Base-by-base conservation (phyloP, 1,140 invertebrate genomes). In the Zeugodacus cucurbitae region DNA sequence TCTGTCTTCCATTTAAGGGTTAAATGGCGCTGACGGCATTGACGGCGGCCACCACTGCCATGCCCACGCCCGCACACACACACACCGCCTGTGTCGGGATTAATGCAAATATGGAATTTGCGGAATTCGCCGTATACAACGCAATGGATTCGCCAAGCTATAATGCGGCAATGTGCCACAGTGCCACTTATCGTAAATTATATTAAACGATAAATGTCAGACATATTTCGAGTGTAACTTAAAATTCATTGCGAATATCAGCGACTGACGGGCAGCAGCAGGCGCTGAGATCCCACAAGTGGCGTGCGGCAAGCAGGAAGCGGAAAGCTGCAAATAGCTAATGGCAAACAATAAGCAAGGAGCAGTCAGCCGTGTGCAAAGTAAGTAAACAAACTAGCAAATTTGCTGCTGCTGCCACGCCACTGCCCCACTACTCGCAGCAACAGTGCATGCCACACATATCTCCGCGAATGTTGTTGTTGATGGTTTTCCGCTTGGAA, bases 131-230 rank as follows among this genome's bases (percentile, higher is more conserved):
- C n/a, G 41, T n/a, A 44, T 41, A 78, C 74, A 48, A 41, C 74
- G 41, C 62, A 5, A 29, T 41, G 41, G 41, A 44, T 44, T 78
- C 41, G 32, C 74, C 41, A 48, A 26, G 41, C 74, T 3, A 26
- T n/a, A 37, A 82, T 26, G 22, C 41, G 22, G 6, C 74, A 82
- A 54, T 54, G 74, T 48, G n/a, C 32, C 74, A 44, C 41, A 44
- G n/a, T 82, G 74, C 41, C 74, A 82, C 74, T 82, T 82, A 82
- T 82, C 74, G 74, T 82, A 82, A 82, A 82, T 82, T 82, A 82
- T 82, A 82, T 82, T 82, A 82, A 82, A 82, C 74, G 74, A 82
- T 82, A 82, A 82, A 82, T 82, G 74, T 82, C 74, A 82, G 74
- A 54, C 74, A 82, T 82, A 82, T 82, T 82, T 82, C 41, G 74